Evolutionary conservation across 2,797 vertebrate genomes (phyloP).

Genomic region (Halcyon chelicuti): DNA sequence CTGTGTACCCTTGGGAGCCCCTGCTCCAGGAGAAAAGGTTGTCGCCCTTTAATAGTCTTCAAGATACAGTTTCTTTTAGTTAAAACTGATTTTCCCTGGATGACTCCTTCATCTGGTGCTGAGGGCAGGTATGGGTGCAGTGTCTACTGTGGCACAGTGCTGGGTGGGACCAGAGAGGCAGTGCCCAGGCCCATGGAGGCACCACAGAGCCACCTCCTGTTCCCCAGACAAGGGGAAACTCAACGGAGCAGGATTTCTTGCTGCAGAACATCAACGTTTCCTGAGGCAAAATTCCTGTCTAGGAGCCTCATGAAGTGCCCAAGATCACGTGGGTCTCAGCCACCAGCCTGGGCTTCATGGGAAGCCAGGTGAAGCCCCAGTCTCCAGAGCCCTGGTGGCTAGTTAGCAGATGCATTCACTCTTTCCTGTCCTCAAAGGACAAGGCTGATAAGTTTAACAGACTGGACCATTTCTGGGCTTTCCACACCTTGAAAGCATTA

Average conservation of each 20-base stretch:
- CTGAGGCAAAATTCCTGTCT: neutral
- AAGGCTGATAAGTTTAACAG: neutral
- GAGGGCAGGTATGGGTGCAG: neutral
- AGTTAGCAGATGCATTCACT: neutral
- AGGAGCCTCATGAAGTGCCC: neutral
- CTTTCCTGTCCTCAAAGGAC: neutral
- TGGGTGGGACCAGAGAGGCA: neutral
- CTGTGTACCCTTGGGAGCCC: neutral
- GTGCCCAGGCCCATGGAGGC: neutral
- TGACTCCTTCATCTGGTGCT: neutral
- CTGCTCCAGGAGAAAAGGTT: neutral
- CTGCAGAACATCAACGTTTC: neutral
- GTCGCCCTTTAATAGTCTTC: neutral
- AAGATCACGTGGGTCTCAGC: neutral
- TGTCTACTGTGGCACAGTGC: accelerated
- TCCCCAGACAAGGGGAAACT: neutral
- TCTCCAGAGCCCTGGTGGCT: neutral
- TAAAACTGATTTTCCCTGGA: neutral
- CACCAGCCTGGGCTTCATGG: neutral
- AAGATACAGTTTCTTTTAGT: neutral
- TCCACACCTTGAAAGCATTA: neutral
- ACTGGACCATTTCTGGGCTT: neutral
- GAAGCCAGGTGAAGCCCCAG: neutral
- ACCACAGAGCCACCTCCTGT: neutral
- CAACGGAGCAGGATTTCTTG: neutral